phyloP scores from a whole-genome alignment of 2,888 invertebrate genomes.

The Autographa gamma region DNA sequence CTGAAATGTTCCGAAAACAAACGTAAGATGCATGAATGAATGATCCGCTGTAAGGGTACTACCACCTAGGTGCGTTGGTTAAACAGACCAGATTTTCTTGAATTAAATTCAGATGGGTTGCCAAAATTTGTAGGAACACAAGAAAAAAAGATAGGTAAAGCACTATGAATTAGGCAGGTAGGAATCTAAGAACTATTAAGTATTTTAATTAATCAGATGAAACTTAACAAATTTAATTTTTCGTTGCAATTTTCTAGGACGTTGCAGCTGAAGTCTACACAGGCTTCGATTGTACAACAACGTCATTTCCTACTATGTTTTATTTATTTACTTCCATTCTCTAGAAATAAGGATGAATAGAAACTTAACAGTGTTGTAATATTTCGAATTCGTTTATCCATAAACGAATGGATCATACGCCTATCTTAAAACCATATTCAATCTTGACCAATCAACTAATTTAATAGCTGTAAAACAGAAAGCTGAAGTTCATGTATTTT shows the following conservation, averaged over 20 bases:
- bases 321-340: conserved; percentile 14
- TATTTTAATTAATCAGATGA: neutral
- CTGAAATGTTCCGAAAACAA: conserved; percentile 8
- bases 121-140: neutral
- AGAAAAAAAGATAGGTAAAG: neutral
- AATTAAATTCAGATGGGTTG: neutral
- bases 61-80: conserved; percentile 37
- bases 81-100: conserved; percentile 40
- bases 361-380: neutral
- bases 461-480: too few relatives aligned
- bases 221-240: neutral
- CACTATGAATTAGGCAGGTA: neutral
- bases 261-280: conserved; percentile 15
- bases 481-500: too few relatives aligned
- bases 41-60: conserved; percentile 7
- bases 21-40: conserved; percentile 6
- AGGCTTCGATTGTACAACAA: conserved; percentile 21
- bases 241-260: conserved; percentile 6
- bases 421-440: neutral
- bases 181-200: neutral
- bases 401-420: neutral
- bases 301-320: conserved; percentile 15
- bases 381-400: neutral
- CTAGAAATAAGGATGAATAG: conserved; percentile 3
- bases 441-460: neutral